These are phyloP conservation scores for Agapornis roseicollis DNA, from an alignment of 2,113 vertebrate genomes.

Conservation along the genomic window DNA sequence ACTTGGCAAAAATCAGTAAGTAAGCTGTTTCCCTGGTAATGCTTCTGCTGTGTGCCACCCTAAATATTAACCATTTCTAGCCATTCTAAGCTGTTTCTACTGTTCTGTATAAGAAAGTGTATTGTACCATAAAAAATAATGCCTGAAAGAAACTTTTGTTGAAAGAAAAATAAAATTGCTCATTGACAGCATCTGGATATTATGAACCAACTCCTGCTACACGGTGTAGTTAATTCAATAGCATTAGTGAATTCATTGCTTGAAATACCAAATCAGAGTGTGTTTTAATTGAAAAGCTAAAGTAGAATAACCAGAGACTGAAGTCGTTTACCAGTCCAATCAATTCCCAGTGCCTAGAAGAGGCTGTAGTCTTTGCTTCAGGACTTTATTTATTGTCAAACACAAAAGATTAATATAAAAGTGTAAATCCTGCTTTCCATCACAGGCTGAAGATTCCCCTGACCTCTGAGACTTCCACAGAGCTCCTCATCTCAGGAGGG, in stretches of 20 bases:
- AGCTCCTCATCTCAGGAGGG: neutral
- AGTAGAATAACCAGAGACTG: neutral
- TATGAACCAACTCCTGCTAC: neutral
- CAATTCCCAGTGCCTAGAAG: neutral
- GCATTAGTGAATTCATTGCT: neutral
- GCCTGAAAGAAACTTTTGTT: neutral
- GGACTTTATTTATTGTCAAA: neutral
- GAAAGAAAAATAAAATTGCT: neutral
- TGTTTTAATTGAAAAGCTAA: neutral
- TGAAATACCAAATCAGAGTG: neutral
- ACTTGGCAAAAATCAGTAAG: slow-evolving; percentile 82
- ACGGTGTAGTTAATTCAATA: neutral
- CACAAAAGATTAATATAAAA: neutral
- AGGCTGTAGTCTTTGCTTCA: neutral
- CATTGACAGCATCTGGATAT: neutral
- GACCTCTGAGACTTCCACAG: neutral
- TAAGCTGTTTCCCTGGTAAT: slow-evolving; percentile 50
- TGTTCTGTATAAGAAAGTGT: slow-evolving; percentile 3
- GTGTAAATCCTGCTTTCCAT: neutral
- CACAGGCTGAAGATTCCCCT: neutral
- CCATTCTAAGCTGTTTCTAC: slow-evolving; percentile 65
- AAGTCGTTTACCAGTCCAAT: neutral
- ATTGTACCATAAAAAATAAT: slow-evolving; percentile 11
- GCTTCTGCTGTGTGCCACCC: slow-evolving; percentile 63
- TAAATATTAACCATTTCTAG: slow-evolving; percentile 73